A percentile compares a stretch with the other conserved stretches of the same genome.
Evolutionary conservation across 2,113 vertebrate genomes (phyloP).

Genomic region (Notothenia coriiceps): DNA sequence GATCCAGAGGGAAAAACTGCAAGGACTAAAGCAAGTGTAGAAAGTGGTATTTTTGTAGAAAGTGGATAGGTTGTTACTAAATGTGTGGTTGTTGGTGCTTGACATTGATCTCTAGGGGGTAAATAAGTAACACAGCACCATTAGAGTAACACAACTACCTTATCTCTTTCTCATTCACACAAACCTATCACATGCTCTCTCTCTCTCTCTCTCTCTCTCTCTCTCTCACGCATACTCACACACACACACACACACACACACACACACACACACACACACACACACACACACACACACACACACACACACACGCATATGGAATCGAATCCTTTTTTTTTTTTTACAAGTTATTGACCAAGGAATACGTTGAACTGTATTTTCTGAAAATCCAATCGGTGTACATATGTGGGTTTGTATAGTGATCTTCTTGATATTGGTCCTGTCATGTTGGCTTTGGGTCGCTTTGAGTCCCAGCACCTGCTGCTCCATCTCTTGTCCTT

Average conservation of each 20-base stretch:
- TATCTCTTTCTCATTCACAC: no score
- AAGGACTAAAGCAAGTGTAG: constrained; percentile 10
- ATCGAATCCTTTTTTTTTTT: neutral
- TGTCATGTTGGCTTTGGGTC: constrained; percentile 1
- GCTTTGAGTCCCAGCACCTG: neutral
- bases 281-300: neutral
- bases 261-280: neutral
- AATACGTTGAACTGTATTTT: neutral
- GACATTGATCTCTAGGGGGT: neutral
- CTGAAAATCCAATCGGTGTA: neutral
- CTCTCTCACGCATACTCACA: no score
- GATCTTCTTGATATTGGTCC: neutral
- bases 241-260: no score
- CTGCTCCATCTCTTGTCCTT: constrained; percentile 26
- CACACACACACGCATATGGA: neutral
- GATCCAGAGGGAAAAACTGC: constrained; percentile 32
- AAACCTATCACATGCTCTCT: no score
- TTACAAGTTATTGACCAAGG: neutral
- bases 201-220: no score
- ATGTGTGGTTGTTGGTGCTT: neutral
- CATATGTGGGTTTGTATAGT: neutral
- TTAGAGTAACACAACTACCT: no score
- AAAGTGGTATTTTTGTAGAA: neutral
- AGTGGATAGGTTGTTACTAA: neutral
- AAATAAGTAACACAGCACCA: neutral